These are phyloP conservation scores for Stegana nigrithorax DNA, from an alignment of 2,888 invertebrate genomes.

Conservation along the genomic window DNA sequence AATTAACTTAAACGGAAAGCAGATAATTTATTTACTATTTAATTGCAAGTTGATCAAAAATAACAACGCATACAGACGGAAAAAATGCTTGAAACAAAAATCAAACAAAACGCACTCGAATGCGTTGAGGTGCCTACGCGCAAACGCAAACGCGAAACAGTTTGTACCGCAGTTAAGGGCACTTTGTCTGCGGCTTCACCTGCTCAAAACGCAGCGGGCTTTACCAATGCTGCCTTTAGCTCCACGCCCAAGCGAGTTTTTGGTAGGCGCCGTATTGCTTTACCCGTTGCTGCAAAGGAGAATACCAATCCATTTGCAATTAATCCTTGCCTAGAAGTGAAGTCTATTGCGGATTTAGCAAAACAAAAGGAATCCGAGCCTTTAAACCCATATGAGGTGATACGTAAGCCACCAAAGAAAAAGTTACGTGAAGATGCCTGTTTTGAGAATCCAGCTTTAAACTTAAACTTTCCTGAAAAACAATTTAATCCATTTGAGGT, in stretches of 20 bases:
- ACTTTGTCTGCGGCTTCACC: conserved; percentile 21
- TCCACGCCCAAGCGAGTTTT: conserved; percentile 64
- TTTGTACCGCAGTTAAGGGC: conserved; percentile 12
- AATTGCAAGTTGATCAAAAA: too few relatives aligned
- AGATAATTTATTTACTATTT: background rate
- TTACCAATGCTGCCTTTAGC: conserved; percentile 64
- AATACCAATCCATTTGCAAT: conserved; percentile 34
- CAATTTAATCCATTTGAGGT: conserved; percentile 68
- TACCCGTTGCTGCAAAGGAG: conserved; percentile 36
- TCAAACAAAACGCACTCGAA: conserved; percentile 40
- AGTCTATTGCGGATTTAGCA: conserved; percentile 61
- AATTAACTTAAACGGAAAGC: background rate
- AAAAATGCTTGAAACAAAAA: conserved; percentile 51
- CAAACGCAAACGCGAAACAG: conserved; percentile 65
- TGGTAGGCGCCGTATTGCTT: conserved; percentile 48
- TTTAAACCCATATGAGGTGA: conserved; percentile 65
- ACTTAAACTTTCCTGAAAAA: conserved; percentile 65
- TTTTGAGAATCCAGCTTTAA: conserved; percentile 67
- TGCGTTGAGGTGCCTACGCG: conserved; percentile 55
- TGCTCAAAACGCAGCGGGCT: conserved; percentile 42
- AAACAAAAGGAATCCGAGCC: conserved; percentile 14
- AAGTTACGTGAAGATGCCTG: conserved; percentile 64
- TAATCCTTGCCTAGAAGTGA: conserved; percentile 59
- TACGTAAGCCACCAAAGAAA: conserved; percentile 66
- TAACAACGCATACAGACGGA: too few relatives aligned